These are phyloP conservation scores for Stegana nigrithorax DNA, from an alignment of 2,888 invertebrate genomes.

Conservation along the genomic window DNA sequence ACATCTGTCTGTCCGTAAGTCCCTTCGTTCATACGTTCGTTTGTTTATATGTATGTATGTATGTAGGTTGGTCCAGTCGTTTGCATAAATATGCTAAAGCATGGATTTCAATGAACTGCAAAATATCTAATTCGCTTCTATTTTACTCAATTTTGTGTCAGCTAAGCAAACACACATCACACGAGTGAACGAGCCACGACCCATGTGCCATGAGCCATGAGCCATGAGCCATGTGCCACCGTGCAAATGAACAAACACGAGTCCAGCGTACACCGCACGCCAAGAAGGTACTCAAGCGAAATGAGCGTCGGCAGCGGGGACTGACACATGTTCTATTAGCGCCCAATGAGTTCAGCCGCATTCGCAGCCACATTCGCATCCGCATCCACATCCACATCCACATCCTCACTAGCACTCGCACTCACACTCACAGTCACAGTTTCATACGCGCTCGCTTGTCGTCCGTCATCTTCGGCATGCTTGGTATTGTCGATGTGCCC, in stretches of 20 bases:
- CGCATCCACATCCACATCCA: neutral
- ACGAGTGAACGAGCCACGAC: too few species aligned
- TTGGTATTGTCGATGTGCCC: conserved; percentile 41
- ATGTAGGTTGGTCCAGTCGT: too few species aligned
- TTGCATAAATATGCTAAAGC: neutral
- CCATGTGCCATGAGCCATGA: too few species aligned
- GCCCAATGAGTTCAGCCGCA: conserved; percentile 1
- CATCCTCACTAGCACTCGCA: conserved; percentile 1
- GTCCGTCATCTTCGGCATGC: conserved; percentile 23
- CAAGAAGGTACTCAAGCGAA: neutral
- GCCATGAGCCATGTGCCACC: too few species aligned
- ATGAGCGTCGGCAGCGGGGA: neutral
- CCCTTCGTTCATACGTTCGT: neutral
- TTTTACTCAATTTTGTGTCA: conserved; percentile 29
- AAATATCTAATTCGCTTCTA: conserved; percentile 37
- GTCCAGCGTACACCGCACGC: too few species aligned
- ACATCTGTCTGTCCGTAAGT: neutral
- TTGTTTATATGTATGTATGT: neutral
- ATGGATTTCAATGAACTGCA: conserved; percentile 36
- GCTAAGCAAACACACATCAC: conserved; percentile 26
- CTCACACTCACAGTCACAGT: neutral
- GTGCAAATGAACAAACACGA: too few species aligned
- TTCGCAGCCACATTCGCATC: neutral
- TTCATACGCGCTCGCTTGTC: neutral
- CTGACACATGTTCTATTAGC: conserved; percentile 10